These are phyloP conservation scores for Osmoderma eremita DNA, from an alignment of 2,888 invertebrate genomes.

Conservation along the genomic window DNA sequence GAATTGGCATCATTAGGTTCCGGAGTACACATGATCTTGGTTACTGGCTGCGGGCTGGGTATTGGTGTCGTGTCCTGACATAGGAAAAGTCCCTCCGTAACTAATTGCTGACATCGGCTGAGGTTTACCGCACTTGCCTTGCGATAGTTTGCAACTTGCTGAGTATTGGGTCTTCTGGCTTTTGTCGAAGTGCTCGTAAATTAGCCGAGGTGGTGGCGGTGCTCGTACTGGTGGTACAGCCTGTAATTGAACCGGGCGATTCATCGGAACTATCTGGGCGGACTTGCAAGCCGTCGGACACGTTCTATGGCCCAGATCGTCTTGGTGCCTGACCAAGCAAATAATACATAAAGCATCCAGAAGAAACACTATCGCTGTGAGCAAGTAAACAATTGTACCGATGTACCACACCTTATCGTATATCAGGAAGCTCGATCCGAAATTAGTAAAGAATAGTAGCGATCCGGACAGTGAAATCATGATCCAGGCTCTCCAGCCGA, in stretches of 20 bases:
- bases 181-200: not conserved
- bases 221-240: not conserved
- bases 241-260: not conserved
- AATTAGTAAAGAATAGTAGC: conserved; percentile 44
- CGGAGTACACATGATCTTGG: conserved; percentile 18
- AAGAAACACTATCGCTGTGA: conserved; percentile 43
- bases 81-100: conserved; percentile 54
- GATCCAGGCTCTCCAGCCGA: conserved; percentile 49
- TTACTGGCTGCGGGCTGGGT: conserved; percentile 42
- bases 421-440: conserved; percentile 35
- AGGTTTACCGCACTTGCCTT: not conserved
- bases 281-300: conserved; percentile 11
- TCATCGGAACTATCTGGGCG: conserved; percentile 13
- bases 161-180: not conserved
- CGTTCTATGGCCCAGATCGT: not conserved
- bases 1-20: too few relatives aligned
- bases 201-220: too few relatives aligned
- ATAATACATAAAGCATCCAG: conserved; percentile 45
- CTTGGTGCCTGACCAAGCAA: conserved; percentile 18
- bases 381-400: conserved; percentile 11
- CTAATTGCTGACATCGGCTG: conserved; percentile 6
- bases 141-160: conserved; percentile 15
- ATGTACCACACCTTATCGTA: not conserved
- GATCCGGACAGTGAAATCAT: conserved; percentile 45
- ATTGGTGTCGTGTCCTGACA: conserved; percentile 51